phyloP scores from a whole-genome alignment of 1,140 invertebrate genomes.

The Leguminivora glycinivorella region DNA sequence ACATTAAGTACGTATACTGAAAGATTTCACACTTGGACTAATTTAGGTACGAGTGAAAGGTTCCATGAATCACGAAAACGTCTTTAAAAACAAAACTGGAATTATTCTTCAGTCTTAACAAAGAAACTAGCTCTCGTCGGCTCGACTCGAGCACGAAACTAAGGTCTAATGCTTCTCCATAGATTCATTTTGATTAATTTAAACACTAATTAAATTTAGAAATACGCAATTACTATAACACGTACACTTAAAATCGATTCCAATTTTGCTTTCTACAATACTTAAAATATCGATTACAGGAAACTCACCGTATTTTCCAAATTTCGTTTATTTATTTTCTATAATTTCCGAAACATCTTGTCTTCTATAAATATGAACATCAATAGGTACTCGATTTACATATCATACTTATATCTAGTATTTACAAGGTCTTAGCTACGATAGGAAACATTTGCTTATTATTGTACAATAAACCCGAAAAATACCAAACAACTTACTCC shows the following conservation, averaged over 20 bases:
- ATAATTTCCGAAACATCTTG: constrained; percentile 56
- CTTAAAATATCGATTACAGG: constrained; percentile 72
- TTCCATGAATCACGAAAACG: constrained; percentile 56
- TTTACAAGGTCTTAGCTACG: constrained; percentile 69
- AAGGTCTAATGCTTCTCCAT: constrained; percentile 53
- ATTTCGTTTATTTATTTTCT: constrained; percentile 46
- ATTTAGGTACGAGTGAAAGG: constrained; percentile 65
- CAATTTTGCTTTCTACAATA: constrained; percentile 70
- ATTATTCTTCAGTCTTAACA: constrained; percentile 75
- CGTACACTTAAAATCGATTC: constrained; percentile 61
- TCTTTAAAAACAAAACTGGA: constrained; percentile 69
- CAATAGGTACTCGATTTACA: constrained; percentile 73
- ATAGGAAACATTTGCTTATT: constrained; percentile 77
- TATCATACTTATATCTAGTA: constrained; percentile 61
- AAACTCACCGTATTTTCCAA: constrained; percentile 73
- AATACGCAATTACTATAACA: constrained; percentile 65
- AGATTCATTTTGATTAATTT: constrained; percentile 67
- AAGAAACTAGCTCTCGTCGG: constrained; percentile 60
- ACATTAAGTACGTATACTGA: constrained; percentile 80
- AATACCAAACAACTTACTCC: constrained; percentile 70
- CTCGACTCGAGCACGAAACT: constrained; percentile 51
- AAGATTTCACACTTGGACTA: constrained; percentile 75
- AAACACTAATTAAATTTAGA: constrained; percentile 70
- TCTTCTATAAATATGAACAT: constrained; percentile 72
- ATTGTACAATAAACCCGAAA: constrained; percentile 70